These are phyloP conservation scores for Xanthostigma xanthostigma DNA, from an alignment of 2,888 invertebrate species.

Conservation along the genomic window DNA sequence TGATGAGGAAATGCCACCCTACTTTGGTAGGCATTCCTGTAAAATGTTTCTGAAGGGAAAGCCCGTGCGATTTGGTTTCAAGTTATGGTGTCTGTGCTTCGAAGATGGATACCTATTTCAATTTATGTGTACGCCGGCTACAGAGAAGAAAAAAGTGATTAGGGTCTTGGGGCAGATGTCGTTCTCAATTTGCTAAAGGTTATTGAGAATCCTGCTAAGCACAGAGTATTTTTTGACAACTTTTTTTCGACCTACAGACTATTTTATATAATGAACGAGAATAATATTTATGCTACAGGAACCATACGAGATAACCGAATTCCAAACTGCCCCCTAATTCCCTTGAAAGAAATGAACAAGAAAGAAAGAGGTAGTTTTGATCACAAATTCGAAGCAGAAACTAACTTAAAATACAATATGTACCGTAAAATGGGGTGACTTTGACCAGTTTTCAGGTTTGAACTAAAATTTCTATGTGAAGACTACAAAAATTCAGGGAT, in stretches of 20 bases:
- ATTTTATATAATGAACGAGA: conserved; percentile 8
- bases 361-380: conserved; percentile 1
- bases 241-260: conserved; percentile 13
- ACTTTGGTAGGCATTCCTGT: conserved; percentile 17
- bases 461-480: too few relatives aligned
- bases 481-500: too few relatives aligned
- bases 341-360: neutral
- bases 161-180: conserved; percentile 13
- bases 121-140: conserved; percentile 15
- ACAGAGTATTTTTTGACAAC: conserved; percentile 15
- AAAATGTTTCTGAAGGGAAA: conserved; percentile 20
- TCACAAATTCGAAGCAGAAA: neutral
- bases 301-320: conserved; percentile 2
- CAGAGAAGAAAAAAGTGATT: conserved; percentile 6
- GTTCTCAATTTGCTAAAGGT: conserved; percentile 14
- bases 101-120: conserved; percentile 15
- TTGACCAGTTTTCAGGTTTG: too few relatives aligned
- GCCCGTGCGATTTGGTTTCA: conserved; percentile 18
- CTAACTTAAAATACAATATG: too few relatives aligned
- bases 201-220: conserved; percentile 9
- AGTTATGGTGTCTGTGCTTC: conserved; percentile 17
- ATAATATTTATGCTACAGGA: conserved; percentile 2
- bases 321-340: neutral
- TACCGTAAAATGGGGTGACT: too few relatives aligned
- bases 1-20: conserved; percentile 15